Conservation (phyloP, 1,140 invertebrate species). For the Diachasmimorpha longicaudata region DNA sequence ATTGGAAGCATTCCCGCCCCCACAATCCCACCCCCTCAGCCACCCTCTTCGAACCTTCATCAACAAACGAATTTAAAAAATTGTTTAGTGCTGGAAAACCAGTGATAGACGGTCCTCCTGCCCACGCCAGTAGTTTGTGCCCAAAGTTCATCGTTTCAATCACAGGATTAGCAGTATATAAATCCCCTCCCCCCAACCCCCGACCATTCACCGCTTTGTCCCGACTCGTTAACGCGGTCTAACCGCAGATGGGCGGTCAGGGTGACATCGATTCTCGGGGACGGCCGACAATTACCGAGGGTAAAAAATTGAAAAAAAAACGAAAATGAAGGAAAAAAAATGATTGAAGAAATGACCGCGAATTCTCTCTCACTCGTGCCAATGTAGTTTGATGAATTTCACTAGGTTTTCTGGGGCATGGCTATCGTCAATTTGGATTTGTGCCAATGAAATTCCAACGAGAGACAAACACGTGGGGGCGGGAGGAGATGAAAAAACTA, state of each 20-base stretch:
- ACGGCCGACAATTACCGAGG: neutral
- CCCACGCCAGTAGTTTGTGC: neutral
- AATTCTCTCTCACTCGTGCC: neutral
- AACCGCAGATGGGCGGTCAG: neutral
- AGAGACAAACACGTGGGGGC: neutral
- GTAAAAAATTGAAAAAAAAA: neutral
- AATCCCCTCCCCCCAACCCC: neutral
- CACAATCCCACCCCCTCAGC: too few relatives aligned
- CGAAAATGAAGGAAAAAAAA: neutral
- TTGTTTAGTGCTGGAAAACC: too few relatives aligned
- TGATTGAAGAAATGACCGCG: neutral
- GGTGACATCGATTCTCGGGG: neutral
- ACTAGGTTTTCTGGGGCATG: neutral
- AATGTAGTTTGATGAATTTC: neutral
- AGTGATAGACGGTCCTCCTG: too few relatives aligned
- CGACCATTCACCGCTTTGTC: neutral
- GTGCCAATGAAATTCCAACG: slow-evolving; percentile 36
- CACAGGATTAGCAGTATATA: slow-evolving; percentile 1
- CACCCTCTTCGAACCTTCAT: too few relatives aligned
- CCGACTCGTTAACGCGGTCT: neutral
- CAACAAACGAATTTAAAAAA: too few relatives aligned
- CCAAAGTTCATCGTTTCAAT: neutral
- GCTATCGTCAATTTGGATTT: slow-evolving; percentile 22
- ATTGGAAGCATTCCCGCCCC: too few relatives aligned
- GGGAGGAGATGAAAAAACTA: neutral